Conservation (phyloP, 2,113 vertebrate genomes). For the Chascanopsetta lugubris region DNA sequence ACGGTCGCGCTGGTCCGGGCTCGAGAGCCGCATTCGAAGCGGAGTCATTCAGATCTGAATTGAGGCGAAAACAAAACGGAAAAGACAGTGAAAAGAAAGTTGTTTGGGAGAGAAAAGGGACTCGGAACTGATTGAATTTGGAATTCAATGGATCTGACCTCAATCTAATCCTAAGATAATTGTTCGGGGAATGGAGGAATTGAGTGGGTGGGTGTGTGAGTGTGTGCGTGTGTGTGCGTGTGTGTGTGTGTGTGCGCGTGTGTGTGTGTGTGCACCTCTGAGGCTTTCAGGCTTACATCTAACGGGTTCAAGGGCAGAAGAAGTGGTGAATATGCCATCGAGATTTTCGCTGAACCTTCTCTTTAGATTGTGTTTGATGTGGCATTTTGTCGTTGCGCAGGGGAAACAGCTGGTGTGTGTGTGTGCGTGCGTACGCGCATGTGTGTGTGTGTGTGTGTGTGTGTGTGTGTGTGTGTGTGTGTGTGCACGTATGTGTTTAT, state of each 20-base stretch:
- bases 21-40: slow-evolving; percentile 53
- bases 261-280: neutral
- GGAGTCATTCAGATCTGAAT: slow-evolving; percentile 64
- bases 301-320: slow-evolving; percentile 3
- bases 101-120: slow-evolving; percentile 29
- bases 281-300: slow-evolving; percentile 6
- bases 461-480: slow-evolving; percentile 35
- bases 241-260: slow-evolving; percentile 13
- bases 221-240: slow-evolving; percentile 16
- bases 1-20: slow-evolving; percentile 41
- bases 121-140: slow-evolving; percentile 61
- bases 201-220: slow-evolving; percentile 1
- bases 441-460: slow-evolving; percentile 21
- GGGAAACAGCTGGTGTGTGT: slow-evolving; percentile 42
- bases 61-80: slow-evolving; percentile 21
- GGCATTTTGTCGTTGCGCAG: slow-evolving; percentile 26
- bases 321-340: slow-evolving; percentile 24
- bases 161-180: slow-evolving; percentile 72
- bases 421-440: slow-evolving; percentile 18
- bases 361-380: neutral
- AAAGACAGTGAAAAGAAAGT: slow-evolving; percentile 31
- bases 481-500: slow-evolving; percentile 13
- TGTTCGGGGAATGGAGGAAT: slow-evolving; percentile 56
- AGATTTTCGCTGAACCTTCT: slow-evolving; percentile 23
- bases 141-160: slow-evolving; percentile 60